phyloP scores from a whole-genome alignment of 2,888 invertebrate species.

The Villa cingulata region DNA sequence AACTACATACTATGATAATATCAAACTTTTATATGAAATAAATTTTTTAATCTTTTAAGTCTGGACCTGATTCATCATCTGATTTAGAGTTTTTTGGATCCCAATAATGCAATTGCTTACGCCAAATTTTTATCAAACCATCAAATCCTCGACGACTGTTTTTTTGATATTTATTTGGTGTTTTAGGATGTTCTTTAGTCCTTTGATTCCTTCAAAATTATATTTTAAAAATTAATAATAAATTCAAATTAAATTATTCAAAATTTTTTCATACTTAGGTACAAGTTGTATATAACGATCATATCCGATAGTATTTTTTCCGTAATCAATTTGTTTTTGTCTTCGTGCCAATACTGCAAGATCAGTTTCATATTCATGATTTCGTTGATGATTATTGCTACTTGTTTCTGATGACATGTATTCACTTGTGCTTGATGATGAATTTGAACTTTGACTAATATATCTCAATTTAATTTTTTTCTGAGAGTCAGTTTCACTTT shows the following conservation, averaged over 20 bases:
- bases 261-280: constrained; percentile 45
- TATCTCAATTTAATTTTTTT: background rate
- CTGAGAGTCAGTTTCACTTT: background rate
- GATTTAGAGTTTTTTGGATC: constrained; percentile 40
- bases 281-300: constrained; percentile 55
- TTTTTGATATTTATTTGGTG: constrained; percentile 76
- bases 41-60: too few relatives aligned
- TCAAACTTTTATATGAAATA: too few relatives aligned
- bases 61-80: too few relatives aligned
- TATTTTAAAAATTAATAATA: background rate
- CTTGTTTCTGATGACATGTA: background rate
- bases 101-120: constrained; percentile 67
- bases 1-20: too few relatives aligned
- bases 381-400: background rate
- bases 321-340: constrained; percentile 90
- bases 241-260: background rate
- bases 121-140: constrained; percentile 74
- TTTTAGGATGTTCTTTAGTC: constrained; percentile 63
- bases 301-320: constrained; percentile 83
- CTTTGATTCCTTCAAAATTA: constrained; percentile 43
- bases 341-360: constrained; percentile 54
- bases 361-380: constrained; percentile 52
- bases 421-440: constrained; percentile 15
- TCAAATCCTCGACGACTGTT: constrained; percentile 92
- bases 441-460: constrained; percentile 19